A percentile compares a stretch with the other conserved stretches of the same genome.
phyloP scores from a whole-genome alignment of 2,888 invertebrate genomes.

The Agrotis exclamationis region DNA sequence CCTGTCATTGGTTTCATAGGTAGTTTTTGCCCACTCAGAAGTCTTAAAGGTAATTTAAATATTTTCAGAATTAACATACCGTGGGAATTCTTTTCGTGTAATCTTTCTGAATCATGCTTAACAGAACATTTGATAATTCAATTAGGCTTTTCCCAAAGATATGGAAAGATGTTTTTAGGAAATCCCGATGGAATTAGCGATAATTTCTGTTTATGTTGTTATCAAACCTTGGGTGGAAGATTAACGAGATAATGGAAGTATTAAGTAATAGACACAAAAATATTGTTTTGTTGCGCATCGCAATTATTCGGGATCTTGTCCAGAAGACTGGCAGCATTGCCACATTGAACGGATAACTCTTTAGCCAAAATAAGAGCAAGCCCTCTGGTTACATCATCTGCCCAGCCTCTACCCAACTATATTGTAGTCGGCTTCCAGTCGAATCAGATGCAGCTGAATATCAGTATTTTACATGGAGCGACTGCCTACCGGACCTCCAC shows the following conservation, averaged over 20 bases:
- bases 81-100: background rate
- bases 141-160: slow-evolving; percentile 29
- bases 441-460: too few species aligned
- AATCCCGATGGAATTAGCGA: background rate
- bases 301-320: too few species aligned
- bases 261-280: background rate
- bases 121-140: background rate
- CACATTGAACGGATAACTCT: background rate
- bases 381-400: too few species aligned
- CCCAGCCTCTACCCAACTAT: too few species aligned
- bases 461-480: too few species aligned
- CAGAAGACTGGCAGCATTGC: too few species aligned
- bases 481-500: too few species aligned
- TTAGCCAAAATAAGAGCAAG: too few species aligned
- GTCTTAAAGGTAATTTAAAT: background rate
- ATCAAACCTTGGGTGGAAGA: slow-evolving; percentile 16
- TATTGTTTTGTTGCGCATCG: too few species aligned
- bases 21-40: background rate
- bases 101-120: slow-evolving; percentile 2
- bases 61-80: background rate
- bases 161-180: slow-evolving; percentile 5
- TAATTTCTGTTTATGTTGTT: background rate
- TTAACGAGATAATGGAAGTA: slow-evolving; percentile 2
- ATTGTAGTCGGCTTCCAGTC: too few species aligned
- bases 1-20: background rate